These are phyloP conservation scores for Lutjanus campechanus DNA, from an alignment of 2,797 vertebrate genomes.

Conservation along the genomic window DNA sequence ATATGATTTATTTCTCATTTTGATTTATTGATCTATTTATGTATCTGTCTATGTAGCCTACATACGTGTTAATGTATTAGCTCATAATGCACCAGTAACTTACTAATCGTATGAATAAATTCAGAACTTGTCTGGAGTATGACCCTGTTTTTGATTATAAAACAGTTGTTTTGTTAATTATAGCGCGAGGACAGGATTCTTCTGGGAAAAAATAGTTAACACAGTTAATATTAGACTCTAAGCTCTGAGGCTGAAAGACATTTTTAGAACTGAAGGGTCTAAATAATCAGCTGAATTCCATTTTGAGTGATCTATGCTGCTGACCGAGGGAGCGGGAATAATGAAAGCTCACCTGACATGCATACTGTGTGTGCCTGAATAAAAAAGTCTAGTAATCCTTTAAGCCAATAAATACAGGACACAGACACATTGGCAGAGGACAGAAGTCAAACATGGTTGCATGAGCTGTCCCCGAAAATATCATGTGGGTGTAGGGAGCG, in stretches of 20 bases:
- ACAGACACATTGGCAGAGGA: conserved; percentile 57
- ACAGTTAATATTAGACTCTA: conserved; percentile 20
- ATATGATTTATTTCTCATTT: not conserved
- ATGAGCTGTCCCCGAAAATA: conserved; percentile 50
- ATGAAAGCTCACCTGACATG: conserved; percentile 54
- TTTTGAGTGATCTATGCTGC: conserved; percentile 42
- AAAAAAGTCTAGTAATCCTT: conserved; percentile 77
- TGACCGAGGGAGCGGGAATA: conserved; percentile 39
- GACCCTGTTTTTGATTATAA: not conserved
- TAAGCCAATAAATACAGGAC: conserved; percentile 81
- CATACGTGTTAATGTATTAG: not conserved
- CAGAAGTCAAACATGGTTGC: conserved; percentile 57
- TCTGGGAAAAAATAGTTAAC: not conserved
- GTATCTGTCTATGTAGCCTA: not conserved
- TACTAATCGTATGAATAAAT: too few relatives aligned
- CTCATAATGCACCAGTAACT: too few relatives aligned
- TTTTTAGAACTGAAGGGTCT: conserved; percentile 42
- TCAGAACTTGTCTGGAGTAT: too few relatives aligned
- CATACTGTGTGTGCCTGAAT: conserved; percentile 55
- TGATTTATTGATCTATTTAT: too few relatives aligned
- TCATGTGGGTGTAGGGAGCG: conserved; percentile 34
- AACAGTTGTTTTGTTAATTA: too few relatives aligned
- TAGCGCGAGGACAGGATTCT: not conserved
- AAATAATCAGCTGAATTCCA: conserved; percentile 54
- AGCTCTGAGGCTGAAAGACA: conserved; percentile 13